A percentile compares a stretch with the other conserved stretches of the same genome.
These are phyloP conservation scores for Apoda limacodes DNA, from an alignment of 2,888 invertebrate genomes.

Conservation along the genomic window DNA sequence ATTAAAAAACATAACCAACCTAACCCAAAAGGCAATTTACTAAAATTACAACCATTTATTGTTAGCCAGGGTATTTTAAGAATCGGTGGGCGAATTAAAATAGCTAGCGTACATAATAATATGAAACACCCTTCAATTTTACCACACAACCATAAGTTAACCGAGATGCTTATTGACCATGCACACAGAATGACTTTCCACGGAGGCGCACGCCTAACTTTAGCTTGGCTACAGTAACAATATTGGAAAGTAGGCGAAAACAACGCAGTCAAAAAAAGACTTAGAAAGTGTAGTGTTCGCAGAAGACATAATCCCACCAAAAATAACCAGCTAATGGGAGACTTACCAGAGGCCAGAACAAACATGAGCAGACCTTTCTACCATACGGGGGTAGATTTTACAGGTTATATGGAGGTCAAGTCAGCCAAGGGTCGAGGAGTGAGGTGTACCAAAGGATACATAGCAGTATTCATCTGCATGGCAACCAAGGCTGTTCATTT, in stretches of 20 bases:
- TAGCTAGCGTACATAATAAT: too few relatives aligned
- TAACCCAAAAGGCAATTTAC: too few relatives aligned
- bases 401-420: too few relatives aligned
- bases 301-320: too few relatives aligned
- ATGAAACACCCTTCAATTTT: slow-evolving; percentile 11
- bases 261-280: slow-evolving; percentile 14
- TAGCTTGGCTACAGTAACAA: slow-evolving; percentile 9
- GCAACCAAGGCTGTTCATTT: too few relatives aligned
- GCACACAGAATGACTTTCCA: too few relatives aligned
- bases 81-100: slow-evolving; percentile 11
- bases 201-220: slow-evolving; percentile 11
- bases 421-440: too few relatives aligned
- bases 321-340: slow-evolving; percentile 16
- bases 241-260: slow-evolving; percentile 14
- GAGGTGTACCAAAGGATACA: too few relatives aligned
- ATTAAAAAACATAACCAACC: too few relatives aligned
- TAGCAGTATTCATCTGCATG: too few relatives aligned
- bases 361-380: slow-evolving; percentile 14
- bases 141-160: slow-evolving; percentile 6
- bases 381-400: too few relatives aligned
- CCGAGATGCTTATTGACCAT: slow-evolving; percentile 10
- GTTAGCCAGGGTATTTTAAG: slow-evolving; percentile 8
- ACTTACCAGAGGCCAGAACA: slow-evolving; percentile 11
- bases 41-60: slow-evolving; percentile 9
- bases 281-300: too few relatives aligned